Evolutionary conservation across 2,888 invertebrate species (phyloP), one percentile per base, ranked within the genome.

Genomic region (Asteroscopus sphinx): DNA sequence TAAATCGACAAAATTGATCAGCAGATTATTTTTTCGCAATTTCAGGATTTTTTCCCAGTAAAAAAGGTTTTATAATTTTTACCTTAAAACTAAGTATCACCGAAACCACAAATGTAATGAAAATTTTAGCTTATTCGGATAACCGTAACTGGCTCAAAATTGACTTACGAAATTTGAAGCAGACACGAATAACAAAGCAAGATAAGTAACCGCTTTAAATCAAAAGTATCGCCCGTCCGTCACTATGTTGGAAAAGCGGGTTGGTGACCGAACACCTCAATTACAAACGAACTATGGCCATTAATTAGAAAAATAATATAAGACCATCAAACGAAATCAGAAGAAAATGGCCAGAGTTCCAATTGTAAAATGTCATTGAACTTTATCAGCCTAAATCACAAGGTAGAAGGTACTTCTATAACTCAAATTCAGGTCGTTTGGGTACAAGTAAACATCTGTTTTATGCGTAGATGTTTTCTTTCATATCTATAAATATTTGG

Each of bases 291-390:
- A 47, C 26, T 13, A 16, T n/a, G 21, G 21, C 36, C 28, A 33
- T 30, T 51, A 61, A 68, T 68, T 68, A 46, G 35, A 49, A 60
- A 58, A 67, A 35, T 41, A 59, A 49, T 44, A 44, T 40, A 12
- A 9, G 15, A 25, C 12, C 35, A 51, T 37, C 35, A 36, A 57
- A 32, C 40, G 15, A 70, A 58, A 52, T n/a, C 5, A 25, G 39
- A 15, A 36, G 0, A 30, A 57, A 52, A 35, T 42, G 21, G 40
- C 16, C 17, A 32, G 36, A 21, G 30, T 30, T n/a, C 15, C 13
- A 36, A 49, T 48, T 68, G 13, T 35, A 30, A 6, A 52, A 58
- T 40, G 58, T 35, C 71, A 53, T 25, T 71, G 71, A 70, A 37
- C 71, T 65, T 26, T 13, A n/a, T 6, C n/a, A 42, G 16, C 12